Base-by-base conservation (phyloP, 2,888 invertebrate genomes). In the Sceliomorpha sp. region DNA sequence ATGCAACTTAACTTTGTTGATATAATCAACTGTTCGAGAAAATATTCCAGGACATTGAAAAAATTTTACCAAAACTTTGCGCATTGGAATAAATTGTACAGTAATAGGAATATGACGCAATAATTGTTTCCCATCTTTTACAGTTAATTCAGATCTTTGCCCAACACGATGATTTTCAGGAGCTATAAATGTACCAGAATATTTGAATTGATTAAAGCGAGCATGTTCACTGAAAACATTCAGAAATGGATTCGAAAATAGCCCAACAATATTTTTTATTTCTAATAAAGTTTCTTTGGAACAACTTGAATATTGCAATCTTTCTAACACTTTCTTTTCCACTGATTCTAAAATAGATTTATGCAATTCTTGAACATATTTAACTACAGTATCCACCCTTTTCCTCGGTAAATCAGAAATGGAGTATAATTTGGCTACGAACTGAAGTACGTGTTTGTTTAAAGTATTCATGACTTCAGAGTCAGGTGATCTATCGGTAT, bases 61-160 rank as follows among this genome's bases (percentile, higher is more conserved):
- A 15, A 36, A 36, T 1, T 8, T 2, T 36, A 14, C 8, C 14
- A 36, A 36, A 13, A 36, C 15, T 14, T 15, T 36, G 3, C 36
- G 14, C 12, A 36, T 14, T 8, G 36, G 15, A 36, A 36, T 36
- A 36, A 36, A 36, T 36, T 36, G 10, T 6, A 12, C 32, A 32
- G 2, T 10, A 32, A 32, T 12, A 10, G 32, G 32, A 7, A 32
- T 10, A 32, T 32, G 29, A 29, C n/a, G 6, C 2, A 29, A n/a
- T 7, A 2, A 6, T 32, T 32, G 32, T 10, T 4, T 12, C 1
- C 32, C 32, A 10, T 32, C 7, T 32, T 32, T 32, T 6, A 32
- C 12, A 1, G 1, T 9, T 10, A 32, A 32, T 32, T 32, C 32
- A 4, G 10, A 12, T 10, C 12, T 32, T 10, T 32, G 10, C 2